phyloP scores from a whole-genome alignment of 2,797 vertebrate genomes.

The Cyclura pinguis region DNA sequence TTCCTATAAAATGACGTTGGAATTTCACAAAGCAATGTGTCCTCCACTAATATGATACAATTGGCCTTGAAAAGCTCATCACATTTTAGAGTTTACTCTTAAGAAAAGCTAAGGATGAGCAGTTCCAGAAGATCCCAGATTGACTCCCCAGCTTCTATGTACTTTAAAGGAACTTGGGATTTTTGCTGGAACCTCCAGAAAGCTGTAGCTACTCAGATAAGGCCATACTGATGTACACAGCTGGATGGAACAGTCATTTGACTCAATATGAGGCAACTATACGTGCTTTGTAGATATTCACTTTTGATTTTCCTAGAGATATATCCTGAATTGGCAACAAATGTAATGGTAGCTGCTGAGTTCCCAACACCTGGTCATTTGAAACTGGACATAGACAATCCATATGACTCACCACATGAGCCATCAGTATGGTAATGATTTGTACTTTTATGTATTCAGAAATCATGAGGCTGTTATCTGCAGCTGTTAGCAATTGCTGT shows the following conservation, averaged over 20 bases:
- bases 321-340: not conserved
- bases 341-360: not conserved
- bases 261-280: not conserved
- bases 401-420: not conserved
- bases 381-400: not conserved
- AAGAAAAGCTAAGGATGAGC: not conserved
- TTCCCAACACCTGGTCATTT: not conserved
- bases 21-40: not conserved
- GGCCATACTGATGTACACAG: too few species aligned
- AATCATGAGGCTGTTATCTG: not conserved
- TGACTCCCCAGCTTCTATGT: not conserved
- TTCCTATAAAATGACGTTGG: not conserved
- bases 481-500: conserved; percentile 16
- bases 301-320: not conserved
- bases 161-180: not conserved
- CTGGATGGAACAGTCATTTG: not conserved
- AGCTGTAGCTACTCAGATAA: not conserved
- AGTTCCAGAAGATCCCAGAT: not conserved
- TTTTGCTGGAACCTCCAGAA: not conserved
- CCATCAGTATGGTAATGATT: conserved; percentile 11
- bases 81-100: not conserved
- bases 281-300: not conserved
- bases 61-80: not conserved
- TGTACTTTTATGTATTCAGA: conserved; percentile 10
- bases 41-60: not conserved